phyloP scores from a whole-genome alignment of 30 jellyfish, hydroid and myxozoan species.

The Chrysaora quinquecirrha region DNA sequence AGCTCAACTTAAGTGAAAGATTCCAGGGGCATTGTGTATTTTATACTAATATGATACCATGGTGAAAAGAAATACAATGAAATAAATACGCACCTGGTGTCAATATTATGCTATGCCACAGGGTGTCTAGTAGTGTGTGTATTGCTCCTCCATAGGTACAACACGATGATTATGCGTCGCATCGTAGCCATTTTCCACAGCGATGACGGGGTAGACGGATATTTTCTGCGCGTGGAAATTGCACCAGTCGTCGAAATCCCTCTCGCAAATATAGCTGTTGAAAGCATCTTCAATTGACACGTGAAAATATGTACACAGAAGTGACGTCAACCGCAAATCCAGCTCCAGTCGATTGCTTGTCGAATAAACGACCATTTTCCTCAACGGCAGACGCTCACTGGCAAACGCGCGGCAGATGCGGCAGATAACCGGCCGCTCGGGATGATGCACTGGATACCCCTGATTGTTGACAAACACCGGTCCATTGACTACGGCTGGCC shows the following conservation, averaged over 20 bases:
- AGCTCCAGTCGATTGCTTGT: slow-evolving; percentile 63
- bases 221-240: slow-evolving; percentile 72
- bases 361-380: slow-evolving; percentile 68
- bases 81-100: too few relatives aligned
- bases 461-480: slow-evolving; percentile 42
- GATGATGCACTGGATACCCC: slow-evolving; percentile 36
- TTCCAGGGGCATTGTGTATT: too few relatives aligned
- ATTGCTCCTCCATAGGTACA: slow-evolving; percentile 61
- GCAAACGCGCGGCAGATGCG: slow-evolving; percentile 66
- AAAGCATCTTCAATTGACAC: slow-evolving; percentile 75
- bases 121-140: slow-evolving; percentile 50
- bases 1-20: too few relatives aligned
- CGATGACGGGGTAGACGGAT: slow-evolving; percentile 72
- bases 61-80: too few relatives aligned
- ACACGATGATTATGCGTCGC: slow-evolving; percentile 46
- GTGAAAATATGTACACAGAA: slow-evolving; percentile 65
- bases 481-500: slow-evolving; percentile 11
- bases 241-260: slow-evolving; percentile 79
- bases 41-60: too few relatives aligned
- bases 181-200: slow-evolving; percentile 52
- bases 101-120: too few relatives aligned
- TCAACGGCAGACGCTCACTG: slow-evolving; percentile 65
- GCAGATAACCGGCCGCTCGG: slow-evolving; percentile 68
- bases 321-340: slow-evolving; percentile 65
- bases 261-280: slow-evolving; percentile 69